Conservation (phyloP, 1,140 invertebrate species). For the Drosophila bocki region DNA sequence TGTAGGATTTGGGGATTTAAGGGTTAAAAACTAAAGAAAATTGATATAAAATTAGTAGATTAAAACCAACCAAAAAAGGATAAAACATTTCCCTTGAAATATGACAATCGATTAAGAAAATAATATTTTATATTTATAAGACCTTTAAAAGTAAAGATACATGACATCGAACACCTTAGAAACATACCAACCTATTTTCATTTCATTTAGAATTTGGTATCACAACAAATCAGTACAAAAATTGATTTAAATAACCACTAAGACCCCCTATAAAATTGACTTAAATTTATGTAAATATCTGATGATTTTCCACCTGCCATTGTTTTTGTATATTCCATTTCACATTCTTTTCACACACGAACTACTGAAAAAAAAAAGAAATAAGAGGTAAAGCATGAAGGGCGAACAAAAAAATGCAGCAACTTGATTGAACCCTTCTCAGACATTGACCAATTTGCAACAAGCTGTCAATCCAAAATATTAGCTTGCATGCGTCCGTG, state of each 20-base stretch:
- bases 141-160: too few relatives aligned
- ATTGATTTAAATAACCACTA: neutral
- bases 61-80: too few relatives aligned
- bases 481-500: conserved; percentile 29
- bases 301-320: conserved; percentile 7
- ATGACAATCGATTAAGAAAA: neutral
- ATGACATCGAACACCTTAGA: too few relatives aligned
- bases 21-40: neutral
- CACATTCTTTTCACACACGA: conserved; percentile 8
- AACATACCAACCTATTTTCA: neutral
- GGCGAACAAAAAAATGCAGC: conserved; percentile 1
- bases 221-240: too few relatives aligned
- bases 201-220: neutral
- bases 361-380: neutral
- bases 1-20: neutral
- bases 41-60: too few relatives aligned
- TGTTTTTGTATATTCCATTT: conserved; percentile 6
- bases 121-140: too few relatives aligned
- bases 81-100: neutral
- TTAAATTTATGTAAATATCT: neutral
- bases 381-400: neutral
- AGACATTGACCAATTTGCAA: conserved; percentile 52
- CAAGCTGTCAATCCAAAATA: conserved; percentile 45
- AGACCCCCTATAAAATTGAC: neutral
- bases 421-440: conserved; percentile 37